A percentile compares a stretch with the other conserved stretches of the same genome.
Conservation (phyloP, 2,888 invertebrate species). For the Melinaea marsaeus region DNA sequence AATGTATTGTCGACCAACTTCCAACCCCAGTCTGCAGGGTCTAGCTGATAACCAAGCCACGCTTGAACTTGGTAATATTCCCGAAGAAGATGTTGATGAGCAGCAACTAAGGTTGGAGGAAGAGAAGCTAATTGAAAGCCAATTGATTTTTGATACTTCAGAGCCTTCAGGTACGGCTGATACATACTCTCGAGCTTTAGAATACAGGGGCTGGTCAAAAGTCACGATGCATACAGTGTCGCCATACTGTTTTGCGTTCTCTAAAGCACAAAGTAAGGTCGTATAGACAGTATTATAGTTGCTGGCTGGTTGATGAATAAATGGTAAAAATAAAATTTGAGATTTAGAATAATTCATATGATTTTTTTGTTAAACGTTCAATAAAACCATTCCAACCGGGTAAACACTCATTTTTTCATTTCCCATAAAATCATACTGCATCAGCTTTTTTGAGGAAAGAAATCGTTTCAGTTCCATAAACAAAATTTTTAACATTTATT, state of each 20-base stretch:
- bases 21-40: too few relatives aligned
- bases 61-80: too few relatives aligned
- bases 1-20: too few relatives aligned
- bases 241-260: constrained; percentile 34
- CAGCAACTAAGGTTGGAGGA: too few relatives aligned
- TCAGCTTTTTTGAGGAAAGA: constrained; percentile 24
- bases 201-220: constrained; percentile 30
- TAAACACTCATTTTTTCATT: constrained; percentile 38
- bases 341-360: constrained; percentile 31
- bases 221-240: constrained; percentile 40
- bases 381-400: constrained; percentile 43
- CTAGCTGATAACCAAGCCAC: too few relatives aligned
- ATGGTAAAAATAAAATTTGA: constrained; percentile 29
- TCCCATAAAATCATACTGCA: constrained; percentile 39
- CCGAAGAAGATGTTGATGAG: too few relatives aligned
- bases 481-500: constrained; percentile 35
- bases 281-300: constrained; percentile 34
- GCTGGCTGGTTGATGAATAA: constrained; percentile 34
- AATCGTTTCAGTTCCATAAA: constrained; percentile 31
- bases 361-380: constrained; percentile 34
- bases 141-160: constrained; percentile 13
- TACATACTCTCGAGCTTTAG: constrained; percentile 42
- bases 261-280: constrained; percentile 33
- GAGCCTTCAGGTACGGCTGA: constrained; percentile 20
- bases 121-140: too few relatives aligned